Conservation (phyloP, 1,140 invertebrate species). For the Trichomalopsis sarcophagae region DNA sequence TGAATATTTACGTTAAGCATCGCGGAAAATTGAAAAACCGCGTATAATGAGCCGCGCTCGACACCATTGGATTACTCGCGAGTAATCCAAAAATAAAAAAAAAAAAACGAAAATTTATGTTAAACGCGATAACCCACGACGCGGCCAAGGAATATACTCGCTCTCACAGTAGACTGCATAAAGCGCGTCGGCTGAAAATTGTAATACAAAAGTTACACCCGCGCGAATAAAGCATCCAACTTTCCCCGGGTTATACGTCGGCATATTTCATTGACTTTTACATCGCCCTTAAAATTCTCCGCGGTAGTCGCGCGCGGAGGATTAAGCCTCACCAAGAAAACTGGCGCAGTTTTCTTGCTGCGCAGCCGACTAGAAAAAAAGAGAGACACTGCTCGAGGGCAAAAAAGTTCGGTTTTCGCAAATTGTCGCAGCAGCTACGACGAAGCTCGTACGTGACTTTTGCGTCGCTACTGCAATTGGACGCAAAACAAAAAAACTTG, state of each 20-base stretch:
- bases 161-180: neutral
- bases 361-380: neutral
- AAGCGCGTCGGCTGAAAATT: neutral
- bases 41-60: neutral
- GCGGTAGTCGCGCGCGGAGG: no score
- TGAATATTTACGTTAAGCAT: neutral
- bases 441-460: slow-evolving; percentile 62
- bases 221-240: neutral
- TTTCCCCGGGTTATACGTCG: neutral
- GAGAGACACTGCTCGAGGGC: slow-evolving; percentile 42
- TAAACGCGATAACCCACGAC: no score
- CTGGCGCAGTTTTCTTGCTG: neutral
- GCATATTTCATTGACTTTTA: slow-evolving; percentile 4
- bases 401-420: slow-evolving; percentile 59
- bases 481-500: slow-evolving; percentile 58
- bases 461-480: slow-evolving; percentile 44
- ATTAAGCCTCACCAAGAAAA: slow-evolving; percentile 6
- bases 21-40: neutral
- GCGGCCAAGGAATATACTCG: no score
- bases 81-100: no score
- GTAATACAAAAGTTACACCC: slow-evolving; percentile 11
- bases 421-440: slow-evolving; percentile 60
- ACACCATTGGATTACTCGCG: no score
- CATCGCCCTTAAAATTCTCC: slow-evolving; percentile 17
- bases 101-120: no score